phyloP scores from a whole-genome alignment of 2,888 invertebrate genomes.

The Lamellibrachia columna region DNA sequence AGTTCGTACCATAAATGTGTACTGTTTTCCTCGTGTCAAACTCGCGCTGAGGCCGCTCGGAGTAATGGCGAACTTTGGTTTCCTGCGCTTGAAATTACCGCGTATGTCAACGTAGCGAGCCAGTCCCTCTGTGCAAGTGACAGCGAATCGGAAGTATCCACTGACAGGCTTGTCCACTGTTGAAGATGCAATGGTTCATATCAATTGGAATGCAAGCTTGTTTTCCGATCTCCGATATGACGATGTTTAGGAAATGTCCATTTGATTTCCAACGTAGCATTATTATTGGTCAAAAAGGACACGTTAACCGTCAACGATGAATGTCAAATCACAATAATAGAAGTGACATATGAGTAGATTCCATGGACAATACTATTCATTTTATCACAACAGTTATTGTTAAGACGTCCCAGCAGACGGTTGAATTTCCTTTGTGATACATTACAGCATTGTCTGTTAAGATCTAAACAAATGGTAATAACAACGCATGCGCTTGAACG shows the following conservation, averaged over 20 bases:
- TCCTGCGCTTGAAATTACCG: slow-evolving; percentile 25
- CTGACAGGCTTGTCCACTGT: slow-evolving; percentile 19
- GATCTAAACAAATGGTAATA: too few relatives aligned
- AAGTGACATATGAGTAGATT: too few relatives aligned
- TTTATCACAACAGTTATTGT: too few relatives aligned
- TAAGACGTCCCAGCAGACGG: too few relatives aligned
- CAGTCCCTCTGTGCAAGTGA: slow-evolving; percentile 23
- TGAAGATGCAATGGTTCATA: not conserved
- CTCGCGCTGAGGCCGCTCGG: slow-evolving; percentile 22
- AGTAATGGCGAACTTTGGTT: slow-evolving; percentile 27
- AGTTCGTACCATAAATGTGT: slow-evolving; percentile 24
- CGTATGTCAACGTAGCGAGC: not conserved
- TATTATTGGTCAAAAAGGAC: too few relatives aligned
- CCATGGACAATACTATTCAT: too few relatives aligned
- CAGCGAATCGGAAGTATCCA: slow-evolving; percentile 23
- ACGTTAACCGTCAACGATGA: too few relatives aligned
- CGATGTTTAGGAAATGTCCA: not conserved
- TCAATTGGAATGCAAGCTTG: slow-evolving; percentile 18
- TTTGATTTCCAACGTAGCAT: too few relatives aligned
- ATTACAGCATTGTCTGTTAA: too few relatives aligned
- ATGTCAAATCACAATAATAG: too few relatives aligned
- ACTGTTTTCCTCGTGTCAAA: slow-evolving; percentile 29
- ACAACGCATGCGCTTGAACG: not conserved
- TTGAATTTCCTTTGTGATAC: too few relatives aligned
- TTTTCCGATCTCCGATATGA: not conserved